phyloP scores from a whole-genome alignment of 37 sponge, comb jelly and placozoan species.

The Halichondria panicea region DNA sequence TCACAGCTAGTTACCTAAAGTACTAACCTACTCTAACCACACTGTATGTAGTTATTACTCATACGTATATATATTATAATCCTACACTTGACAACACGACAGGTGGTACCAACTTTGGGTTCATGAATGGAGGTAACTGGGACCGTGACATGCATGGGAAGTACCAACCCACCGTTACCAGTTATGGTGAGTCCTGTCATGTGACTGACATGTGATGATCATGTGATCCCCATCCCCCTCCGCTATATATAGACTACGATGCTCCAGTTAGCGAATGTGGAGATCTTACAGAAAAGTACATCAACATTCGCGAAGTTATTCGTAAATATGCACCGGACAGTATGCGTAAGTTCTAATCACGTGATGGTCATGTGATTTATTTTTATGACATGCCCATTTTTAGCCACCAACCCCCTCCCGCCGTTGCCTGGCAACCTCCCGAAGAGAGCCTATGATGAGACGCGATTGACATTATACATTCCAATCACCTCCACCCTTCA shows the following conservation, averaged over 20 bases:
- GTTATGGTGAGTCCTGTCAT: constrained; percentile 59
- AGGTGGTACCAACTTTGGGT: constrained; percentile 93
- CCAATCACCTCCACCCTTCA: constrained; percentile 5
- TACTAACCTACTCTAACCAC: too few relatives aligned
- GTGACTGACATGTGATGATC: not conserved
- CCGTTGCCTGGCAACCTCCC: constrained; percentile 18
- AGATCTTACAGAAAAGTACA: constrained; percentile 79
- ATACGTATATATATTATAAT: too few relatives aligned
- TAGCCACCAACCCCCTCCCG: constrained; percentile 29
- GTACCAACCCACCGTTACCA: constrained; percentile 55
- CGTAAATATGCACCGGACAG: constrained; percentile 19
- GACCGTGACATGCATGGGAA: not conserved
- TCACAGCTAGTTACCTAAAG: too few relatives aligned
- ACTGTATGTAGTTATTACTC: not conserved
- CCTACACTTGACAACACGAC: not conserved
- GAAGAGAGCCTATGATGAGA: constrained; percentile 13
- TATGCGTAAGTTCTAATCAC: constrained; percentile 24
- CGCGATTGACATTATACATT: constrained; percentile 34
- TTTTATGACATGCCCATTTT: not conserved
- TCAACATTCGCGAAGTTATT: constrained; percentile 40
- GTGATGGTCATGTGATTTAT: too few relatives aligned
- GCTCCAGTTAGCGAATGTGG: constrained; percentile 91
- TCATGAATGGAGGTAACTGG: constrained; percentile 86
- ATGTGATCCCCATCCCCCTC: not conserved
- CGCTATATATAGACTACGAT: constrained; percentile 77